Evolutionary conservation across 1,140 invertebrate species (phyloP), one percentile per base, ranked within the genome.

Genomic region (Drosophila prosaltans): DNA sequence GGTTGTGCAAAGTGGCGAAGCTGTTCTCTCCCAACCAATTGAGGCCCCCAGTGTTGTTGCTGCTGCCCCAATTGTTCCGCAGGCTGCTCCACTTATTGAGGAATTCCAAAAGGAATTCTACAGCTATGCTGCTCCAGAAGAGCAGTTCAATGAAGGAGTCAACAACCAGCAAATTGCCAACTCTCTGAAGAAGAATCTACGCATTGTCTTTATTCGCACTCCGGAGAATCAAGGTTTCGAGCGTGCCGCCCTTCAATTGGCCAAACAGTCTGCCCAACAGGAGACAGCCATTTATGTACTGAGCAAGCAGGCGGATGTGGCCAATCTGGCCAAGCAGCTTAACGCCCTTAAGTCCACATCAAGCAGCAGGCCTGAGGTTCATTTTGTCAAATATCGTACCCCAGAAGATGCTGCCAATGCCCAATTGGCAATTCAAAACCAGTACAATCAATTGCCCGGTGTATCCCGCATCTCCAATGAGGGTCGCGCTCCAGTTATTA

Each of bases 131-230:
- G 91, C 91, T 8, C 91, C 91, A 3, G 91, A 92, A 59, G 78
- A 83, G 21, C 91, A 90, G 21, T 91, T 77, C 69, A 81, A 91
- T 43, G 91, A 92, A 40, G 78, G 41, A 6, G 51, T 62, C 24
- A 73, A 66, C 45, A 68, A 77, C 58, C 78, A 81, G 60, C 74
- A 90, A 58, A 74, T 88, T 41, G 60, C 79, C 61, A 70, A 72
- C 8, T 93, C 94, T 1, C 92, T 95, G 69, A 95, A 96, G 92
- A 97, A 96, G 81, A 96, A 96, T 92, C 96, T 96, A 93, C 96
- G 96, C 92, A 96, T 97, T 78, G 96, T 97, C 83, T 97, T 97
- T 94, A 96, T 97, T 92, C 96, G 96, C 93, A 95, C 96, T 16
- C 96, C 96, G 24, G 90, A 91, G 57, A 86, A 91, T 30, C 94